Evolutionary conservation across 2,113 vertebrate species (phyloP).

Genomic region (Alethe diademata): DNA sequence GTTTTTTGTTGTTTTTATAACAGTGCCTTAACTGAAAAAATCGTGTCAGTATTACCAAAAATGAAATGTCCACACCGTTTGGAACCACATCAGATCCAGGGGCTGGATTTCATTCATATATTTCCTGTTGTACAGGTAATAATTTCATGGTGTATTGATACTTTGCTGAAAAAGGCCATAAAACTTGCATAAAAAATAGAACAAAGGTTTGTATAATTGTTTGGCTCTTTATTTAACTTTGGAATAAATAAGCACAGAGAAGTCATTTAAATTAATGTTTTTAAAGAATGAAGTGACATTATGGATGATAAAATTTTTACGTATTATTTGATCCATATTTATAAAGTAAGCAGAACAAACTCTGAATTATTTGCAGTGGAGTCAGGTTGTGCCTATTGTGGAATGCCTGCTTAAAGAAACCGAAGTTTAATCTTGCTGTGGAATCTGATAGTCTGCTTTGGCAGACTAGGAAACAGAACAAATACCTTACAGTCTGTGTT

Average conservation of each 20-base stretch:
- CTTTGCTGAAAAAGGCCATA: background rate
- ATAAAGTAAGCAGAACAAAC: background rate
- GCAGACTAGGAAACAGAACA: background rate
- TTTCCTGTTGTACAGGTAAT: conserved; percentile 95
- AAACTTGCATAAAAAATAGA: background rate
- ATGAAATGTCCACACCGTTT: conserved; percentile 98
- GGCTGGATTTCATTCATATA: conserved; percentile 97
- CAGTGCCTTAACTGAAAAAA: conserved; percentile 96
- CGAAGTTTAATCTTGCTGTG: background rate
- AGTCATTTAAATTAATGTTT: background rate
- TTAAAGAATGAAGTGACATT: background rate
- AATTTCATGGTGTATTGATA: background rate
- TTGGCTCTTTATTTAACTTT: background rate
- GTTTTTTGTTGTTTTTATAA: background rate
- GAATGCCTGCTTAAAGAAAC: background rate
- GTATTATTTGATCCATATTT: background rate
- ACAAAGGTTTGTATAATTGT: background rate
- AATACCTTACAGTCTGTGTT: background rate
- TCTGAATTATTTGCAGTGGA: background rate
- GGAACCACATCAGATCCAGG: conserved; percentile 98
- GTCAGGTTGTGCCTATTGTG: background rate
- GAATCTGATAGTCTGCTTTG: background rate
- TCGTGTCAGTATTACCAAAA: conserved; percentile 93
- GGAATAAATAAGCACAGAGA: background rate
- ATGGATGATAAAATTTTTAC: background rate